Base-by-base conservation (phyloP, 2,888 invertebrate species). In the Apamea epomidion region DNA sequence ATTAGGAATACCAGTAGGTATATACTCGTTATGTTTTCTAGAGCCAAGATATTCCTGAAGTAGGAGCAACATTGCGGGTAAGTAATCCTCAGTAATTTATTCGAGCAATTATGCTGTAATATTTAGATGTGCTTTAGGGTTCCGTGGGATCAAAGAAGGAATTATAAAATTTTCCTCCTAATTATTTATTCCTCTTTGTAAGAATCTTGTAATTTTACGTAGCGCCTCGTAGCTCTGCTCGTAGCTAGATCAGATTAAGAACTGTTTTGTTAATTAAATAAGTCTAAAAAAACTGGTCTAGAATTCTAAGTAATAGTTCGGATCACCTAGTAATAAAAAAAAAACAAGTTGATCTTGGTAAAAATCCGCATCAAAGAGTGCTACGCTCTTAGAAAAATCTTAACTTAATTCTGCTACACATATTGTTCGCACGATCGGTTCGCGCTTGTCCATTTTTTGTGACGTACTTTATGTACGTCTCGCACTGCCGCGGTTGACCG, bases 21-120 rank as follows among this genome's bases (percentile, higher is more conserved):
- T 69, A 65, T 80, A 51, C 68, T 65, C 37, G 81, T 80, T 45
- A 83, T 85, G 80, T 81, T 81, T 76, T 80, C 76, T 79, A 76
- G 21, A 72, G 78, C 74, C 67, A 76, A 83, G 81, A 83, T 83
- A 87, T 81, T 85, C 71, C 73, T 82, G 72, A 76, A 78, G 78
- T 72, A 74, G 74, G 32, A 83, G 86, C 88, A 85, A 89, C 86
- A 88, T 89, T 89, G 89, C 83, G 82, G 84, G 84, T 85, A 88
- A 86, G 87, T 89, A 90, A 90, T 91, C 81, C 86, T 78, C 58
- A 70, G 88, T 90, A 90, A 91, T 91, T 91, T 91, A 91, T 92
- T 86, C 89, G 81, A 89, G 85, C 89, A 89, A 90, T 91, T 90
- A 92, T 91, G 85, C 84, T 89, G 87, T 90, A 90, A 91, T 91